phyloP scores from a whole-genome alignment of 2,888 invertebrate species.

The Drosophila pseudotakahashii region DNA sequence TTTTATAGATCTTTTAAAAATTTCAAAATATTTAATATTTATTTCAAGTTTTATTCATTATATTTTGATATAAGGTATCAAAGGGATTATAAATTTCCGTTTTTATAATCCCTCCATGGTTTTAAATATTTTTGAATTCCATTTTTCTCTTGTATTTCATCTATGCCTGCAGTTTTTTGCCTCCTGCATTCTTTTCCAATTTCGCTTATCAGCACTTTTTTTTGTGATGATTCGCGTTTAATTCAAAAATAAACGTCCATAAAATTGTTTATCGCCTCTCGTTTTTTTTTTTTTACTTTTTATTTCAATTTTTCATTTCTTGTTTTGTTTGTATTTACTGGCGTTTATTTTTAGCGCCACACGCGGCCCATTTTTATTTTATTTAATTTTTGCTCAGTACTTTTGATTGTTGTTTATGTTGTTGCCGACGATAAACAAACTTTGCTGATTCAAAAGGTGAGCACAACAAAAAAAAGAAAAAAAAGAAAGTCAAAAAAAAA shows the following conservation, averaged over 20 bases:
- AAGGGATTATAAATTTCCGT: background rate
- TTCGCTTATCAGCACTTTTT: constrained; percentile 35
- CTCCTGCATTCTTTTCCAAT: constrained; percentile 8
- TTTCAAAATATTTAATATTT: no score
- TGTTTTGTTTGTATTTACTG: constrained; percentile 33
- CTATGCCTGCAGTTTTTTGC: constrained; percentile 5
- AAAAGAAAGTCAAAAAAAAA: constrained; percentile 1
- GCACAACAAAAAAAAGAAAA: background rate
- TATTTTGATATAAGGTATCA: no score
- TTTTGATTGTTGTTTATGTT: constrained; percentile 30
- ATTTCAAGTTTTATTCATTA: no score
- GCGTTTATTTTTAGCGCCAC: constrained; percentile 67
- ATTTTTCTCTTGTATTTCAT: constrained; percentile 4
- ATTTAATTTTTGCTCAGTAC: constrained; percentile 22
- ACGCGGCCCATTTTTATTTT: constrained; percentile 46
- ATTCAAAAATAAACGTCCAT: constrained; percentile 40
- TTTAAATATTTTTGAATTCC: constrained; percentile 4
- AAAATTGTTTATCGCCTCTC: constrained; percentile 42
- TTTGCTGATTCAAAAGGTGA: constrained; percentile 29
- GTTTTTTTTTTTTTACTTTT: constrained; percentile 23
- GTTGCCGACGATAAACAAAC: constrained; percentile 53
- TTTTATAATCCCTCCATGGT: no score
- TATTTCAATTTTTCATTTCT: constrained; percentile 30
- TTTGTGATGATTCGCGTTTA: constrained; percentile 27
- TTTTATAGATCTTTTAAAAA: no score